phyloP scores from a whole-genome alignment of 2,113 vertebrate genomes.

The Australoheros scitulus region DNA sequence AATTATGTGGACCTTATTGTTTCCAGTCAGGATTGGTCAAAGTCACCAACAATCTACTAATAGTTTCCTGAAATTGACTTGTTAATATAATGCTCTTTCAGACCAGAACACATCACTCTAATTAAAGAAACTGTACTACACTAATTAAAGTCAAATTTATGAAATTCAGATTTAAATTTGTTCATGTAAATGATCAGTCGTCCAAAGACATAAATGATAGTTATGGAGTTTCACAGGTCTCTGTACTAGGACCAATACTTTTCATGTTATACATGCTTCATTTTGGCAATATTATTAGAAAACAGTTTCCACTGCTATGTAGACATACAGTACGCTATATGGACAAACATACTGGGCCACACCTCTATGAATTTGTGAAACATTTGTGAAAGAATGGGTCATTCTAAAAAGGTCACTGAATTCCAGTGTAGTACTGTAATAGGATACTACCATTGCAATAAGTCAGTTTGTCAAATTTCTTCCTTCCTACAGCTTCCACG shows the following conservation, averaged over 20 bases:
- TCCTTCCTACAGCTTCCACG: background rate
- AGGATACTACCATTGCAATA: background rate
- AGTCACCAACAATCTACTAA: too few relatives aligned
- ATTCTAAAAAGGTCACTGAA: background rate
- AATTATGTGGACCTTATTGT: background rate
- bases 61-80: background rate
- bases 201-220: background rate
- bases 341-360: too few relatives aligned
- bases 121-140: background rate
- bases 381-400: background rate
- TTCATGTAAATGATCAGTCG: background rate
- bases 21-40: background rate
- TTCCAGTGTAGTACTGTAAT: background rate
- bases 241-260: background rate
- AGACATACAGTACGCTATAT: background rate
- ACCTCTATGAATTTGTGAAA: background rate
- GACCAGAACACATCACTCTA: background rate
- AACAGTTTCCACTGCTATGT: background rate
- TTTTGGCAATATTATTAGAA: background rate
- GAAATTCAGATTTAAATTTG: background rate
- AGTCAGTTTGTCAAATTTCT: background rate
- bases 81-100: background rate
- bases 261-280: background rate
- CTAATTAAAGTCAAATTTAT: background rate
- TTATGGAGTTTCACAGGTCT: background rate